phyloP scores from a whole-genome alignment of 2,888 invertebrate genomes.

The Patella pellucida region DNA sequence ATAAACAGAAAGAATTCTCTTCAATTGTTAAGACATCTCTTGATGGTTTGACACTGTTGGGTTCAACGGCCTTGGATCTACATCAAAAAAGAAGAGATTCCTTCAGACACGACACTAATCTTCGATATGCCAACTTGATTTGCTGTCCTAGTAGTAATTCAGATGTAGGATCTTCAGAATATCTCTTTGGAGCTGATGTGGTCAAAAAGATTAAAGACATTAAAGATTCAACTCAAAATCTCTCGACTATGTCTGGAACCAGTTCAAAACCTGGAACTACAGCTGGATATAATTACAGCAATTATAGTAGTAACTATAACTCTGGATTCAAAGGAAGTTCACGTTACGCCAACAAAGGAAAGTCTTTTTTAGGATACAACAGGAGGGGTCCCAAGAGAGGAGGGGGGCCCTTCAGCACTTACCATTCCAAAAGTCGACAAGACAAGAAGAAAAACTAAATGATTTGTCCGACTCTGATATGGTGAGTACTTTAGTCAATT shows the following conservation, averaged over 20 bases:
- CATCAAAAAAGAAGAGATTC: slow-evolving; percentile 3
- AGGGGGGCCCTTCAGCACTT: neutral
- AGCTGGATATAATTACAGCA: neutral
- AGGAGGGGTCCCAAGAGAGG: neutral
- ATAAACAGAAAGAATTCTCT: neutral
- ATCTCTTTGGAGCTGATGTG: neutral
- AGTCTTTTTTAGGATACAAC: slow-evolving; percentile 1
- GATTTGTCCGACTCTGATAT: neutral
- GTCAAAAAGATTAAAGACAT: neutral
- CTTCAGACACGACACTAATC: neutral
- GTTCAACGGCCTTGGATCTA: neutral
- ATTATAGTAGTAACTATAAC: neutral
- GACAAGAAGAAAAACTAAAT: neutral
- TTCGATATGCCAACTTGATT: neutral
- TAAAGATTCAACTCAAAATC: neutral
- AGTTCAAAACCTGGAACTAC: neutral
- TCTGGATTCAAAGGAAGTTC: neutral
- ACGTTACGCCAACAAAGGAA: neutral
- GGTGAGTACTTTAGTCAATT: neutral
- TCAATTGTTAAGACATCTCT: neutral
- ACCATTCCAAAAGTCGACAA: neutral
- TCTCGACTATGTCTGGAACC: neutral
- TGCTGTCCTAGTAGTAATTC: neutral
- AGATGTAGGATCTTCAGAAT: neutral
- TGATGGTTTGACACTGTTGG: neutral